Conservation (phyloP, 2,113 vertebrate species). For the Lampris megalopsis region DNA sequence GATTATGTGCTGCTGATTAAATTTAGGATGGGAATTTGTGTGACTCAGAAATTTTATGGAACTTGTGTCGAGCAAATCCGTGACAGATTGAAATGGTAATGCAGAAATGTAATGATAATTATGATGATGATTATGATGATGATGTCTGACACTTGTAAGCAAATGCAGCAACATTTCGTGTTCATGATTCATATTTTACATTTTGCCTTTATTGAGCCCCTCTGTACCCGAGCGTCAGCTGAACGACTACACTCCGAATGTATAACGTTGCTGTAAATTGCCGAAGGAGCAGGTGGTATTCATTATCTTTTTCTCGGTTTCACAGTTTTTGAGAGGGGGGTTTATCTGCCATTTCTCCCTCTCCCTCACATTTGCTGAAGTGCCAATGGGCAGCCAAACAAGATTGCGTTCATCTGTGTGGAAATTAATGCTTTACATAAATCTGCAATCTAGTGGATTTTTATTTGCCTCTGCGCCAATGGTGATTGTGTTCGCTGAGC, state of each 20-base stretch:
- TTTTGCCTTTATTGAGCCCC: slow-evolving; percentile 25
- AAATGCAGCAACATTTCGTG: slow-evolving; percentile 26
- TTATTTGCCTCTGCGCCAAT: slow-evolving; percentile 54
- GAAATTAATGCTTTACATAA: slow-evolving; percentile 83
- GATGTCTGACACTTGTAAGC: background rate
- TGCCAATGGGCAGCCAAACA: slow-evolving; percentile 69
- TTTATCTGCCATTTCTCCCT: slow-evolving; percentile 49
- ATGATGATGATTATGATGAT: background rate
- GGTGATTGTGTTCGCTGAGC: slow-evolving; percentile 74
- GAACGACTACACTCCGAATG: slow-evolving; percentile 33
- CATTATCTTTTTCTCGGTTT: slow-evolving; percentile 35
- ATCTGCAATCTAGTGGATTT: slow-evolving; percentile 72
- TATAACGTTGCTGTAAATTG: slow-evolving; percentile 60
- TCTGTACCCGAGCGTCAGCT: slow-evolving; percentile 22
- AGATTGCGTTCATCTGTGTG: slow-evolving; percentile 70
- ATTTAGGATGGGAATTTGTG: slow-evolving; percentile 16
- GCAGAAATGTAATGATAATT: background rate
- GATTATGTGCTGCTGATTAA: slow-evolving; percentile 36
- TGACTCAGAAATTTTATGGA: background rate
- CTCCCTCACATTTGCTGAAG: slow-evolving; percentile 67
- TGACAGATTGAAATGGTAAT: background rate
- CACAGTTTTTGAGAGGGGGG: slow-evolving; percentile 44
- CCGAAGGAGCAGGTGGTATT: slow-evolving; percentile 63
- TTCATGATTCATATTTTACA: background rate
- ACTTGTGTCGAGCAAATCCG: too few relatives aligned